Evolutionary conservation across 2,113 vertebrate species (phyloP), one percentile per base, ranked within the genome.

Genomic region (Bubo scandiacus): DNA sequence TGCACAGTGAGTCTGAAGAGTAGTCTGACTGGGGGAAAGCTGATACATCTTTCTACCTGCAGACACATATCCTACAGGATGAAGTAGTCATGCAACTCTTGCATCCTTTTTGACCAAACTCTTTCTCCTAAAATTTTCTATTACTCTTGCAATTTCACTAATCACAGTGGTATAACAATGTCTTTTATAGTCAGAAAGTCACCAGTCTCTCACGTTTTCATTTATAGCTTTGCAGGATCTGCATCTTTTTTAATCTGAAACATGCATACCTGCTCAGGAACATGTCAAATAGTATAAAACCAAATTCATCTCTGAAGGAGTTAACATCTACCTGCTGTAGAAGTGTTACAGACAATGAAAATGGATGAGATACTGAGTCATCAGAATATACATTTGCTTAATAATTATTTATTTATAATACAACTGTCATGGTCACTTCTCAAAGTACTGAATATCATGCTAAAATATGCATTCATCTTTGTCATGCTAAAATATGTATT

Each of bases 21-120:
- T 47, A 95, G 51, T 93, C 92, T 96, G 81, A 79, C 30, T 86
- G 90, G 73, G 67, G 40, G 3, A 72, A 82, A 94, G 84, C 26
- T 84, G 34, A 79, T 59, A 65, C 38, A 61, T 55, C 63, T 95
- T 91, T 91, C 92, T 88, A 96, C 71, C 59, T 96, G 88, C 75
- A 88, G 90, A 98, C 97, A 52, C 57, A 97, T 83, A 97, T 83
- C 66, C 62, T 95, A 94, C 3, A 73, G 57, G 67, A 92, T 91
- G 57, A 85, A 74, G 81, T 85, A 86, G 51, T 90, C n/a, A 80
- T 5, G 47, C 8, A 88, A 51, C n/a, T 67, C 36, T 21, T 51
- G 12, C 29, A 47, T 12, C 47, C 12, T 54, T 81, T 83, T 38
- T 23, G 10, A 51, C 4, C 13, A 59, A 51, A 68, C 1, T 27